Evolutionary conservation across 2,113 vertebrate species (phyloP).

Genomic region (Callorhinus ursinus): DNA sequence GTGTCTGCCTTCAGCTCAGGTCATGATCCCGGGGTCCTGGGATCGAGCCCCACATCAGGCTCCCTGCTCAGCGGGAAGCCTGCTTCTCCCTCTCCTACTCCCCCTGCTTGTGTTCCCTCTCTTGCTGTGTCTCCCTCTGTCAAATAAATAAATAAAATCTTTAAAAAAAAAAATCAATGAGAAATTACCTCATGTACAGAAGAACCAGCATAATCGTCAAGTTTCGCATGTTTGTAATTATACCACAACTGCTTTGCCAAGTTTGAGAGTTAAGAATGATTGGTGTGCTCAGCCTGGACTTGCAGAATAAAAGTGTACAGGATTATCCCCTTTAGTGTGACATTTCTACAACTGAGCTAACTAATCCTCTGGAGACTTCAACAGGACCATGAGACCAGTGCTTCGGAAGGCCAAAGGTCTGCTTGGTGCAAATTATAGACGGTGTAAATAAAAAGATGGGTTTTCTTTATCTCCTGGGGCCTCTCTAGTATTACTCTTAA

Average conservation of each 20-base stretch:
- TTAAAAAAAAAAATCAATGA: background rate
- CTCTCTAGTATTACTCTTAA: background rate
- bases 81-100: too few species aligned
- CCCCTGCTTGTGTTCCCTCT: too few species aligned
- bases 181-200: background rate
- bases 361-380: background rate
- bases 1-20: too few species aligned
- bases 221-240: slow-evolving; percentile 1
- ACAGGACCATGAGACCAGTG: background rate
- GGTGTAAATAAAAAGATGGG: background rate
- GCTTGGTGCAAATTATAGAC: background rate
- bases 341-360: background rate
- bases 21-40: too few species aligned
- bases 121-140: too few species aligned
- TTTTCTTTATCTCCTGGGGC: background rate
- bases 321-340: background rate
- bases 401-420: background rate
- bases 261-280: slow-evolving; percentile 22
- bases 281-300: slow-evolving; percentile 14
- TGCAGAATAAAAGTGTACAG: background rate
- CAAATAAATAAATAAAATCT: too few species aligned
- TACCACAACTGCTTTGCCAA: background rate
- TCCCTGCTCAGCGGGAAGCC: too few species aligned
- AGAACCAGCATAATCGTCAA: slow-evolving; percentile 4
- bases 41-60: too few species aligned